Conservation (phyloP, 2,113 vertebrate genomes). For the Indri indri region DNA sequence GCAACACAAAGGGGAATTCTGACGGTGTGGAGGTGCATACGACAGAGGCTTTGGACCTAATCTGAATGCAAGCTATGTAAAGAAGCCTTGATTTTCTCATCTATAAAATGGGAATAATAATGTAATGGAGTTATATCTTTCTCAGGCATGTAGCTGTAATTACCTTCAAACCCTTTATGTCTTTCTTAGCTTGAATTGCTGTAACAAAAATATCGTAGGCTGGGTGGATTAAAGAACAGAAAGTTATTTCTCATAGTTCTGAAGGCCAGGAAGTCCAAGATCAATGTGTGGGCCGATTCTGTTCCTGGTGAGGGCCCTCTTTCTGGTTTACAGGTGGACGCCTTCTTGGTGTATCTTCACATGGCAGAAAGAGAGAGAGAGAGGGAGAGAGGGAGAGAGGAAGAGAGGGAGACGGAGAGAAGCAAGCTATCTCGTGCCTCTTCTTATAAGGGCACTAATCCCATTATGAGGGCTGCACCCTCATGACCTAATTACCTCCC, state of each 20-base stretch:
- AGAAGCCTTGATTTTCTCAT: neutral
- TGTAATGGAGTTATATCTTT: neutral
- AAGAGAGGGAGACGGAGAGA: no score
- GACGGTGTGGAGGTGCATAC: rapidly evolving
- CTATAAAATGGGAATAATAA: neutral
- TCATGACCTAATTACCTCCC: neutral
- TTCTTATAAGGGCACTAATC: neutral
- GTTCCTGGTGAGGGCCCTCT: neutral
- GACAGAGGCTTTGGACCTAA: neutral
- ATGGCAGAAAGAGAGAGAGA: no score
- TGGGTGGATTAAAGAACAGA: neutral
- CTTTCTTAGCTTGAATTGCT: neutral
- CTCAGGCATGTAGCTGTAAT: neutral
- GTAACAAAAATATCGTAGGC: neutral
- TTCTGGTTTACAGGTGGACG: neutral
- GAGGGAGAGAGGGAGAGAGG: no score
- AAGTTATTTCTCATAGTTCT: neutral
- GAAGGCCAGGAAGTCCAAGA: neutral
- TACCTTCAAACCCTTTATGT: neutral
- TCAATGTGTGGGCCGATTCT: neutral
- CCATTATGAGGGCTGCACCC: neutral
- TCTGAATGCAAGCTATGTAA: neutral
- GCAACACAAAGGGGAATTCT: neutral
- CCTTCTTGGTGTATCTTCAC: neutral
- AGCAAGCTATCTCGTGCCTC: neutral